Conservation (phyloP, 1,140 invertebrate species). For the Drosophila sechellia region DNA sequence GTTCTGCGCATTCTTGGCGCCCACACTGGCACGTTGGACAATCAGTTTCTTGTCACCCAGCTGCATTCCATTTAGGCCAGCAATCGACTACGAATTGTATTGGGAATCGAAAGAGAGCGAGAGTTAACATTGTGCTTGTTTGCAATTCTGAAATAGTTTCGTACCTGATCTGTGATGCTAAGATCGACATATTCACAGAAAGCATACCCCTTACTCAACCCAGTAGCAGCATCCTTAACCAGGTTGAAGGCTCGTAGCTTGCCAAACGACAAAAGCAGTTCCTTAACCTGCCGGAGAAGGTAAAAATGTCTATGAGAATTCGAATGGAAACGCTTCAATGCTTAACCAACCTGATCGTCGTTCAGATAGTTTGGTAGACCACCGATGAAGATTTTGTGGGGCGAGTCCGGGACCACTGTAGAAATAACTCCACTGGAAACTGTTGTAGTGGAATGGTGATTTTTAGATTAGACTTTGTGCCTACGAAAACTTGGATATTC, state of each 20-base stretch:
- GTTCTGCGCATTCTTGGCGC: constrained; percentile 95
- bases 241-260: constrained; percentile 99
- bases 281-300: constrained; percentile 91
- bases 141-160: not conserved
- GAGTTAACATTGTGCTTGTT: not conserved
- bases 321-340: constrained; percentile 49
- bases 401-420: constrained; percentile 97
- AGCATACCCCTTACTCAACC: constrained; percentile 99
- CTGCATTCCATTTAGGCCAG: constrained; percentile 99
- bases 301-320: not conserved
- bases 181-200: constrained; percentile 99
- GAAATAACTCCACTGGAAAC: constrained; percentile 90
- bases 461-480: not conserved
- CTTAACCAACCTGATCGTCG: constrained; percentile 97
- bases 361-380: constrained; percentile 99
- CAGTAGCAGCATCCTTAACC: constrained; percentile 98
- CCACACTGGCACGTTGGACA: constrained; percentile 98
- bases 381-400: constrained; percentile 99
- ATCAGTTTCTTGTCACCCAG: constrained; percentile 99
- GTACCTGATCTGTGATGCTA: constrained; percentile 98
- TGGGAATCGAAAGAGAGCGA: not conserved
- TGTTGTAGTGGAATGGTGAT: constrained; percentile 18
- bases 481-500: too few species aligned
- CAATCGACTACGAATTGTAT: constrained; percentile 91
- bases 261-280: constrained; percentile 98